Conservation (phyloP, 2,888 invertebrate genomes). For the Arge pagana region DNA sequence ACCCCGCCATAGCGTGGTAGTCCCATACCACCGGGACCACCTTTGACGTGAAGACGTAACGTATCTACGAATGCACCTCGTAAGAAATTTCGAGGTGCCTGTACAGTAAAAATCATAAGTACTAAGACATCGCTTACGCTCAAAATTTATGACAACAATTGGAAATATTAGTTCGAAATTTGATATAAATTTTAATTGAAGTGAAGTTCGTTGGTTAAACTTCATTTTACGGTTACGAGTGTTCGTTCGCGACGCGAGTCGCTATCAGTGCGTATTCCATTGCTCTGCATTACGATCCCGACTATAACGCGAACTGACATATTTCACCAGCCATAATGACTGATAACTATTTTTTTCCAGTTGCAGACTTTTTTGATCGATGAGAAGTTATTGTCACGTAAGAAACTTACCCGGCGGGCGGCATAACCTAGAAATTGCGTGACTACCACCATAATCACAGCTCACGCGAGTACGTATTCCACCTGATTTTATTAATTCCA, state of each 20-base stretch:
- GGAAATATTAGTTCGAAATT: conserved; percentile 4
- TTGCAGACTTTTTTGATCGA: too few species aligned
- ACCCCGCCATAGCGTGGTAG: conserved; percentile 82
- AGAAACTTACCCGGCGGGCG: conserved; percentile 7
- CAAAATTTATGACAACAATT: not conserved
- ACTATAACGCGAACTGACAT: too few species aligned
- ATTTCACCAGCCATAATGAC: too few species aligned
- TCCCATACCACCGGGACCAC: conserved; percentile 82
- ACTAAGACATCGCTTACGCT: not conserved
- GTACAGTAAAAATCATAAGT: not conserved
- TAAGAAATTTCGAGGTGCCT: conserved; percentile 61
- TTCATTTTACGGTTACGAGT: too few species aligned
- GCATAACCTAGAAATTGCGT: conserved; percentile 57
- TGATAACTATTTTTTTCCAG: too few species aligned
- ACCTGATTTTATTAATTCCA: too few species aligned
- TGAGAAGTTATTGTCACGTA: too few species aligned
- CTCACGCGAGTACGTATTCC: too few species aligned
- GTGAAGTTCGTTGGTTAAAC: too few species aligned
- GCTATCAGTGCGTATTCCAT: too few species aligned
- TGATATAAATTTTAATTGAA: not conserved
- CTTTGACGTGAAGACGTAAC: conserved; percentile 77
- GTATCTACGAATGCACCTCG: conserved; percentile 75
- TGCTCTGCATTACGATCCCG: too few species aligned
- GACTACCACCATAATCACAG: conserved; percentile 60
- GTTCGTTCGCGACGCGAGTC: too few species aligned